phyloP scores from a whole-genome alignment of 1,140 invertebrate genomes.

The Drosophila nikananu region DNA sequence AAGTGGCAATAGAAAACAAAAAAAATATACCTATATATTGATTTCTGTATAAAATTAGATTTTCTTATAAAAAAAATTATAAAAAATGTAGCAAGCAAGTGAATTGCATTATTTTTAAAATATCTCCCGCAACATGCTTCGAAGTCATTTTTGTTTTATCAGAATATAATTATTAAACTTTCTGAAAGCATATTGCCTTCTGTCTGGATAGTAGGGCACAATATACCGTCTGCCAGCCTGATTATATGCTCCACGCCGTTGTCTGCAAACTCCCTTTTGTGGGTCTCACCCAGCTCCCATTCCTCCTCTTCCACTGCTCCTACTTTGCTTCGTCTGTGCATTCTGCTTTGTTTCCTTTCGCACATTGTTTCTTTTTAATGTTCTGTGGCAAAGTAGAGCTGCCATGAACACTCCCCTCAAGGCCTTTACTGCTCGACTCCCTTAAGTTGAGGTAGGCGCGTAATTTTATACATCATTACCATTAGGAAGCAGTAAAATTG shows the following conservation, averaged over 20 bases:
- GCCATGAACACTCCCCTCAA: constrained; percentile 8
- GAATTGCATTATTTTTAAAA: too few relatives aligned
- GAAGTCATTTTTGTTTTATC: too few relatives aligned
- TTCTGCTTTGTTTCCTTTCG: constrained; percentile 66
- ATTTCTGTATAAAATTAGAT: too few relatives aligned
- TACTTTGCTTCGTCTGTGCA: constrained; percentile 8
- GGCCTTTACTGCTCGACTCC: background rate
- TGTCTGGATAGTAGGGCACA: constrained; percentile 39
- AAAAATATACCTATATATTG: too few relatives aligned
- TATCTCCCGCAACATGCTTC: too few relatives aligned
- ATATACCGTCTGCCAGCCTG: constrained; percentile 47
- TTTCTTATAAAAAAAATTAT: too few relatives aligned
- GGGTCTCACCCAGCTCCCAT: background rate
- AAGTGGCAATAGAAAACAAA: too few relatives aligned
- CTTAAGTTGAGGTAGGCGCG: constrained; percentile 51
- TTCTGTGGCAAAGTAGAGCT: constrained; percentile 51
- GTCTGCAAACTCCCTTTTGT: constrained; percentile 1
- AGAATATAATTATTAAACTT: background rate
- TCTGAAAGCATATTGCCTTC: constrained; percentile 4
- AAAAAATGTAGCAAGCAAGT: too few relatives aligned
- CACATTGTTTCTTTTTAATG: constrained; percentile 72
- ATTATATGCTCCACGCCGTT: constrained; percentile 43
- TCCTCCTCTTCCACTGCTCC: constrained; percentile 3
- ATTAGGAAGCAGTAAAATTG: constrained; percentile 68
- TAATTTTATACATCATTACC: constrained; percentile 70